Percentiles rank a stretch among this genome's conserved stretches.
phyloP scores from a whole-genome alignment of 2,797 vertebrate genomes.

The Pseudocheirus occidentalis region DNA sequence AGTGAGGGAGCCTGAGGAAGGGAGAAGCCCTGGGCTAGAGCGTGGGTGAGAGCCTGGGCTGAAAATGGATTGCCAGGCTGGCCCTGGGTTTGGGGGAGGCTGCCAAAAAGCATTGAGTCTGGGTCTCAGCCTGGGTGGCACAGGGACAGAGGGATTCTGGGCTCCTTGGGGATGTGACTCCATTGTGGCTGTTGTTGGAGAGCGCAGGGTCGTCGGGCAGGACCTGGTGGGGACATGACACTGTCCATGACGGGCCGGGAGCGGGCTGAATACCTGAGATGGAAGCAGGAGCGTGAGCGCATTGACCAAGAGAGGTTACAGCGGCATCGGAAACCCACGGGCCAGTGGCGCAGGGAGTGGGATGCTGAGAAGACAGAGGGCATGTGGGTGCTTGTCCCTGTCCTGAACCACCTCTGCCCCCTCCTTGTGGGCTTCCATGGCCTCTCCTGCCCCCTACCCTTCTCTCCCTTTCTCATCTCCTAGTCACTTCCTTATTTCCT shows the following conservation, averaged over 20 bases:
- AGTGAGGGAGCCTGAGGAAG: neutral
- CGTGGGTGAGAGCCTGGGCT: neutral
- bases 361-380: slow-evolving; percentile 92
- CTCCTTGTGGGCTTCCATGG: too few relatives aligned
- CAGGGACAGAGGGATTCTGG: neutral
- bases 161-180: neutral
- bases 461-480: neutral
- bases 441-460: neutral
- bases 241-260: slow-evolving; percentile 96
- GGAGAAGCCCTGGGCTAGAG: neutral
- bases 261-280: slow-evolving; percentile 92
- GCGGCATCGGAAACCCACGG: slow-evolving; percentile 93
- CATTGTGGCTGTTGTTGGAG: slow-evolving; percentile 75
- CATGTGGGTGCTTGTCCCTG: slow-evolving; percentile 84
- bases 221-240: slow-evolving; percentile 89
- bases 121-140: neutral
- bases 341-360: slow-evolving; percentile 96
- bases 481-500: accelerated
- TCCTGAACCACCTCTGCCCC: too few relatives aligned
- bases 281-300: slow-evolving; percentile 95
- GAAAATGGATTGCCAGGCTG: neutral
- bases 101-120: neutral
- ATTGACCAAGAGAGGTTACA: slow-evolving; percentile 94
- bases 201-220: slow-evolving; percentile 80
- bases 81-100: neutral